Conservation (phyloP, 2,888 invertebrate genomes). For the Antheraea assamensis region DNA sequence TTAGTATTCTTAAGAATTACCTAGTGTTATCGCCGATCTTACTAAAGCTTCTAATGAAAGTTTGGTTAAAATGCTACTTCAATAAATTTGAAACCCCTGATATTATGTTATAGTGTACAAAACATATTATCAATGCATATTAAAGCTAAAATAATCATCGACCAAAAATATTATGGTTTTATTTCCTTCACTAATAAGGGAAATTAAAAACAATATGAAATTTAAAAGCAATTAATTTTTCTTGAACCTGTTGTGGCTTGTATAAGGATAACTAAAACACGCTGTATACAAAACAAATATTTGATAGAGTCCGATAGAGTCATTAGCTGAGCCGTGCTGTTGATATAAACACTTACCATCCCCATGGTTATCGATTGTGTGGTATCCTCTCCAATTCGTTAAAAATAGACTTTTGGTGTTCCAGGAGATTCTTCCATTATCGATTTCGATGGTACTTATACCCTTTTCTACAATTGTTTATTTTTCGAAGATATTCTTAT, state of each 20-base stretch:
- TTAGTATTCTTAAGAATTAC: not conserved
- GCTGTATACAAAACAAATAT: not conserved
- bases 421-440: not conserved
- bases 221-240: too few species aligned
- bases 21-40: not conserved
- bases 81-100: not conserved
- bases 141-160: not conserved
- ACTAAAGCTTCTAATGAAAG: not conserved
- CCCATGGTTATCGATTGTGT: slow-evolving; percentile 17
- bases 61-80: not conserved
- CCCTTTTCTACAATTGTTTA: not conserved
- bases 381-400: not conserved
- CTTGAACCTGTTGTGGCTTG: not conserved
- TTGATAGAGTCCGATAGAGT: slow-evolving; percentile 38
- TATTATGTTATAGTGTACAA: too few species aligned
- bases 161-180: not conserved
- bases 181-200: not conserved
- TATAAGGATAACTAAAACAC: not conserved
- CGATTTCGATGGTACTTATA: not conserved
- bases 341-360: slow-evolving; percentile 37
- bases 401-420: not conserved
- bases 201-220: not conserved
- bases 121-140: too few species aligned
- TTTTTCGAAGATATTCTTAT: not conserved
- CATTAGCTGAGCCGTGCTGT: slow-evolving; percentile 38